Base-by-base conservation (phyloP, 2,888 invertebrate genomes). In the Meliscaeva auricollis region DNA sequence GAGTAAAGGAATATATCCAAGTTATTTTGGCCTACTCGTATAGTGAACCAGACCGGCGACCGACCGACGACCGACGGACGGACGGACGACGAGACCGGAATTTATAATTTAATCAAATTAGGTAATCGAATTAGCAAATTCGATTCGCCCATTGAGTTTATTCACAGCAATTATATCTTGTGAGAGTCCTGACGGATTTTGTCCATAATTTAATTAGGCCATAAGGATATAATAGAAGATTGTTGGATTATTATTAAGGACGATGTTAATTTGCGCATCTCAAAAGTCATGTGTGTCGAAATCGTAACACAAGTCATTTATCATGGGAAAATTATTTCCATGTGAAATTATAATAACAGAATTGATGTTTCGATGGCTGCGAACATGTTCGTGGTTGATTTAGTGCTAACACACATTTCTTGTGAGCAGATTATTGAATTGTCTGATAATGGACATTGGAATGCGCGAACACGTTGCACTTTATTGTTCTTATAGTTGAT, bases 111-210 rank as follows among this genome's bases (percentile, higher is more conserved):
- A 76, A 81, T 80, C 80, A 81, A 54, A 58, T 7, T 11, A 38
- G 9, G 52, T 85, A 81, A 85, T 85, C 75, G 72, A 80, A 85
- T 85, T 85, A 85, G 84, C 38, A 76, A 84, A 79, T 75, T 81
- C 84, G 60, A 76, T 81, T 80, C 75, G 35, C 44, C 72, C 68
- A 81, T 72, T 69, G 80, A 75, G 70, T 76, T 81, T 75, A 62
- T 76, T 85, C 81, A 72, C 60, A 76, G 66, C 76, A 81, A 81
- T 85, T 85, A 85, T 41, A 62, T 69, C 62, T 70, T 62, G 62
- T 58, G 70, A 50, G 30, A 56, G 48, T 48, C 73, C 73, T 62
- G 78, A 78, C 64, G 78, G 58, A 38, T 68, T 77, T 66, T 58
- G 54, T 5, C 9, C 69, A 60, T 79, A 83, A 83, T 83, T 79